phyloP scores from a whole-genome alignment of 2,113 vertebrate genomes.

The Cervus canadensis region DNA sequence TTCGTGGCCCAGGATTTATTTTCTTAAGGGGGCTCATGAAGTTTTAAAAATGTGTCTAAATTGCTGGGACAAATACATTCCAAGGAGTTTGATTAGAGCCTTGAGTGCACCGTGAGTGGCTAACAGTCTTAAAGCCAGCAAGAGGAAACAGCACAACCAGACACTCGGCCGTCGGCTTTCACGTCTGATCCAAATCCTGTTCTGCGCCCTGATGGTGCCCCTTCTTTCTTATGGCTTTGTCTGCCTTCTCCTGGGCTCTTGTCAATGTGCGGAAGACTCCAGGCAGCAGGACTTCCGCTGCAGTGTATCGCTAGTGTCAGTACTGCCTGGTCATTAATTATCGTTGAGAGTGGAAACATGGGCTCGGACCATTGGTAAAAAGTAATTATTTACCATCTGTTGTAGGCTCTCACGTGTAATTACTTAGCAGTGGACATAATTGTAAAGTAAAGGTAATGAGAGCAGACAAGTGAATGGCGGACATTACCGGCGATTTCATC shows the following conservation, averaged over 20 bases:
- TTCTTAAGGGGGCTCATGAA: background rate
- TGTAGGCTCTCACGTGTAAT: constrained; percentile 34
- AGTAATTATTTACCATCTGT: constrained; percentile 60
- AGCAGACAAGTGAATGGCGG: background rate
- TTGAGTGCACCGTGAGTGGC: background rate
- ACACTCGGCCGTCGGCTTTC: background rate
- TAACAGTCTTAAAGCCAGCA: background rate
- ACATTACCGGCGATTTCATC: background rate
- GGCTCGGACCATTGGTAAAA: constrained; percentile 50
- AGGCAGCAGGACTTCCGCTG: background rate
- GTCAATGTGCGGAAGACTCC: background rate
- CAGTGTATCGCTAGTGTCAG: background rate
- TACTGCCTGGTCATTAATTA: constrained; percentile 40
- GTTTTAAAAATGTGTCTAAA: background rate
- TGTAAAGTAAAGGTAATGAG: constrained; percentile 42
- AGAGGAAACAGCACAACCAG: background rate
- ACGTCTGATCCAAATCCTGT: background rate
- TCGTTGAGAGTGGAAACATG: constrained; percentile 38
- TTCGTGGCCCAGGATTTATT: background rate
- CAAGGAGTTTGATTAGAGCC: background rate
- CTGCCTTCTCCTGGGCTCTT: background rate
- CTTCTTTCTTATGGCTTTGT: background rate
- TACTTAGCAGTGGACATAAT: constrained; percentile 16
- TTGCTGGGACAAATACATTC: background rate
- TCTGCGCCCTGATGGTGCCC: background rate